Evolutionary conservation across 1,140 invertebrate genomes (phyloP).

Genomic region (Berghia stephanieae): DNA sequence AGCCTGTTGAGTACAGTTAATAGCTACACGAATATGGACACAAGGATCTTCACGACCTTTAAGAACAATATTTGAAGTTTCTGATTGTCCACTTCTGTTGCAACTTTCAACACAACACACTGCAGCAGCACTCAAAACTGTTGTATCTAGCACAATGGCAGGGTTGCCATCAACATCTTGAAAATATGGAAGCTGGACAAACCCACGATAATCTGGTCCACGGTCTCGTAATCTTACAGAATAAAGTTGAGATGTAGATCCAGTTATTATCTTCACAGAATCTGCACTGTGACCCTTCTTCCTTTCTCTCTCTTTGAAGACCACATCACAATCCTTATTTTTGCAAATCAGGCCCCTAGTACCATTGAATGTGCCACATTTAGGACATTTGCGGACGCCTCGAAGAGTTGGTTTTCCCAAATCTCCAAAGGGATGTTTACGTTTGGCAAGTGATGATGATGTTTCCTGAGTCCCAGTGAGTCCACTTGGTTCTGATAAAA

Average conservation of each 20-base stretch:
- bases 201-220: constrained; percentile 78
- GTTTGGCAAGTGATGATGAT: constrained; percentile 55
- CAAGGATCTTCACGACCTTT: constrained; percentile 66
- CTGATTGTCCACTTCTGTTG: constrained; percentile 42
- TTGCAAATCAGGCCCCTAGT: constrained; percentile 80
- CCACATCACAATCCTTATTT: constrained; percentile 78
- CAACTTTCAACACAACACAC: constrained; percentile 78
- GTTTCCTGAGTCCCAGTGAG: no score
- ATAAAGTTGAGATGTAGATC: constrained; percentile 73
- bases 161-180: constrained; percentile 67
- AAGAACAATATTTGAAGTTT: constrained; percentile 2
- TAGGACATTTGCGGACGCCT: constrained; percentile 80
- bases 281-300: constrained; percentile 74
- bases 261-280: constrained; percentile 77
- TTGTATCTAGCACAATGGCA: constrained; percentile 67
- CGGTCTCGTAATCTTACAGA: constrained; percentile 77
- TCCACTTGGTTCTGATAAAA: no score
- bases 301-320: constrained; percentile 77
- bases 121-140: constrained; percentile 66
- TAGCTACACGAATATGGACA: constrained; percentile 77
- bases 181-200: constrained; percentile 77
- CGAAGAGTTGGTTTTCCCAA: constrained; percentile 76
- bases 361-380: constrained; percentile 83
- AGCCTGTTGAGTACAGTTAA: constrained; percentile 75
- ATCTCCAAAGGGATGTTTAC: constrained; percentile 71